Evolutionary conservation across 2,888 invertebrate species (phyloP), one percentile per base, ranked within the genome.

Genomic region (Dryocosmus kuriphilus): DNA sequence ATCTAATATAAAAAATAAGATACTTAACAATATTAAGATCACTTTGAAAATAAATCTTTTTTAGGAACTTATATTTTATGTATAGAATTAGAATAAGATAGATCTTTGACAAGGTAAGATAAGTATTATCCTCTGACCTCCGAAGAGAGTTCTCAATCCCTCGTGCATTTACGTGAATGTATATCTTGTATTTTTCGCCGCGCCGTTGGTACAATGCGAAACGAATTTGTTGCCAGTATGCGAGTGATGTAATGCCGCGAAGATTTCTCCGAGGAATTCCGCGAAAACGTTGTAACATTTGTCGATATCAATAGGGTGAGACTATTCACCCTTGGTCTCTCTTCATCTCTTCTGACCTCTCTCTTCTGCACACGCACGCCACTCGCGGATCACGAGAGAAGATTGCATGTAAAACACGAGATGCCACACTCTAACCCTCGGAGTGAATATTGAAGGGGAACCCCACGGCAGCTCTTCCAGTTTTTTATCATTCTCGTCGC

Each of bases 201-300:
- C 78, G 79, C 63, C 79, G 82, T 80, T 83, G 83, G 80, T 79
- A 76, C 74, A 82, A 81, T 79, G 79, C 77, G 75, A 74, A 27
- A 60, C 35, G 60, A 74, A 60, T 90, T 89, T 86, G 84, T 86
- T 83, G 84, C 83, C 79, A 82, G 80, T 77, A 77, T 61, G 82
- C 77, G 79, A 86, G 87, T 89, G 91, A 90, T 91, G 88, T 88
- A 90, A 88, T 83, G 87, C 88, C 83, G 80, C 80, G 88, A 89
- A 91, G 90, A 91, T 91, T 91, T 91, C 91, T 91, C 91, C 85
- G 85, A 90, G 90, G 91, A 88, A 89, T 90, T 89, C 83, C 75
- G 79, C 77, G 71, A 78, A 78, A 80, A 81, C 79, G 81, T 82
- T 80, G 85, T 82, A 77, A 79, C 82, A 80, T 81, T 84, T 83